Evolutionary conservation across 2,113 vertebrate genomes (phyloP), one percentile per base, ranked within the genome.

Genomic region (Electrona antarctica): DNA sequence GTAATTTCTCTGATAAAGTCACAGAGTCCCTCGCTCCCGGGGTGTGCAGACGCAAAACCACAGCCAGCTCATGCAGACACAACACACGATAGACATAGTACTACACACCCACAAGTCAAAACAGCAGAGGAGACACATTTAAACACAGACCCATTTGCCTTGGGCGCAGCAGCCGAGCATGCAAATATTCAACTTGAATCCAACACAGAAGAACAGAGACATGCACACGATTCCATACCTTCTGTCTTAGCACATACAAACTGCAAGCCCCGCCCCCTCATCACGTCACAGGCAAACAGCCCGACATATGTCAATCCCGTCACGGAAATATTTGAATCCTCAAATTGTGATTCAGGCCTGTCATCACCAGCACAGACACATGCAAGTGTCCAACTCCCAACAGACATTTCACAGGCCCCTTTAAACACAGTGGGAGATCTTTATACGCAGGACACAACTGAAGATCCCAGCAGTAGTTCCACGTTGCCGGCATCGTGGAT

Each of bases 1-100:
- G 86, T 85, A 82, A 62, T 78, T 81, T 82, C 79, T 77, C 64
- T 80, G 86, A 87, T 87, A 67, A 83, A 87, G 64, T 73, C 86
- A 64, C 88, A 67, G 58, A 72, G 74, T 73, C 74, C 79, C 69
- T 60, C 64, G 85, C 80, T 80, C 61, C 85, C 60, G 83, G 83
- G 71, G 62, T 71, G 71, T 70, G 69, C 67, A 59, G 79, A 84
- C 67, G 68, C 63, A 29, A 51, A 81, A 74, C 82, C 76, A 71
- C 61, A 76, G 85, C 72, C 82, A 83, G 80, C 73, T 81, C 67
- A 56, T 69, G 57, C 71, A 60, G 60, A 58, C 51, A 65, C 46
- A 55, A 65, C 76, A 14, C 57, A 70, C 0, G 73, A 74, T 81
- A 79, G 72, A 80, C 76, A 69, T 6, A 14, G 47, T 41, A 71